These are phyloP conservation scores for Ametastegia equiseti DNA, from an alignment of 2,888 invertebrate species.

Conservation along the genomic window DNA sequence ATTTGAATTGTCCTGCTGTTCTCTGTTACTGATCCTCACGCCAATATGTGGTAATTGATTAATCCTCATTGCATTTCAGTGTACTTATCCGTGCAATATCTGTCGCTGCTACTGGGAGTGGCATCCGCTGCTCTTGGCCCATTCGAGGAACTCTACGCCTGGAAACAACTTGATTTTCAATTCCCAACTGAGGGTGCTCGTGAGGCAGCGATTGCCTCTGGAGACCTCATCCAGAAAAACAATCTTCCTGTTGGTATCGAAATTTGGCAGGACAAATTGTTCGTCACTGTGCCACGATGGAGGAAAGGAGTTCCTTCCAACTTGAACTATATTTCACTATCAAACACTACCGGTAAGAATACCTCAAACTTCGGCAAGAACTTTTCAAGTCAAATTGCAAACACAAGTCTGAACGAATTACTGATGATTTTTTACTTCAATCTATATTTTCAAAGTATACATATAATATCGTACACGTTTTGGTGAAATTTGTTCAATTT, in stretches of 20 bases:
- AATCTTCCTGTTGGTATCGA: slow-evolving; percentile 85
- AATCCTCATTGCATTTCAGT: slow-evolving; percentile 1
- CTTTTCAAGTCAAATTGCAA: neutral
- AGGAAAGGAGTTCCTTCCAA: slow-evolving; percentile 81
- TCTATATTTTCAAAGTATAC: neutral
- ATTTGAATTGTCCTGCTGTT: neutral
- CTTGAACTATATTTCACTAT: slow-evolving; percentile 79
- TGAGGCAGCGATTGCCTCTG: slow-evolving; percentile 74
- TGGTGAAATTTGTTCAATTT: neutral
- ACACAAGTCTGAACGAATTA: neutral
- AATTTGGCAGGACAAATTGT: slow-evolving; percentile 81
- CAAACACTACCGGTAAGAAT: slow-evolving; percentile 69
- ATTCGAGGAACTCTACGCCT: slow-evolving; percentile 64
- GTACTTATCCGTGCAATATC: slow-evolving; percentile 43
- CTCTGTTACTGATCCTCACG: neutral
- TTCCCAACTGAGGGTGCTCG: slow-evolving; percentile 67
- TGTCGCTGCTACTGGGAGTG: slow-evolving; percentile 59
- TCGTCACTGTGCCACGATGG: slow-evolving; percentile 86
- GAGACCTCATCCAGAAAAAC: slow-evolving; percentile 83
- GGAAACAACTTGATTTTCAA: slow-evolving; percentile 69
- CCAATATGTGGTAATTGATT: neutral
- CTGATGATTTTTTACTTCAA: neutral
- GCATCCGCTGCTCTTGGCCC: slow-evolving; percentile 59
- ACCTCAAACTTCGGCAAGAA: neutral
- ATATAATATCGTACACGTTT: neutral